These are phyloP conservation scores for Pseudomyrmex concolor DNA, from an alignment of 1,140 invertebrate genomes.

Conservation along the genomic window DNA sequence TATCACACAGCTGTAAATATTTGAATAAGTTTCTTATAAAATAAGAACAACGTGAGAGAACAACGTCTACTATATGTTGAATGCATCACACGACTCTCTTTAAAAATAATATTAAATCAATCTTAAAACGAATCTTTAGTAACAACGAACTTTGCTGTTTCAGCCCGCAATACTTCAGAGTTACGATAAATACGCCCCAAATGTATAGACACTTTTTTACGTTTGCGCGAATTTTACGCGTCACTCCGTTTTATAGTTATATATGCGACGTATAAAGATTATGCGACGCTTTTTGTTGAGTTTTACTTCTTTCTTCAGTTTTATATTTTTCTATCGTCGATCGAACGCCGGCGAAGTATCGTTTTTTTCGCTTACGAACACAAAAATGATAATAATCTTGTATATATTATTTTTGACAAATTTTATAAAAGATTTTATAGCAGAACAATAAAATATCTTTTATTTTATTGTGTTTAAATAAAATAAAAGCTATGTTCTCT, in stretches of 20 bases:
- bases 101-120: background rate
- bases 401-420: too few relatives aligned
- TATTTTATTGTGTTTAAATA: too few relatives aligned
- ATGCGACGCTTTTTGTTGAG: conserved; percentile 67
- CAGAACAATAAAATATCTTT: too few relatives aligned
- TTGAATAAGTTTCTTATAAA: conserved; percentile 2
- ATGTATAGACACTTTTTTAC: conserved; percentile 60
- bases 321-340: conserved; percentile 62
- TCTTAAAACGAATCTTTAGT: background rate
- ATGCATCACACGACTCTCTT: background rate
- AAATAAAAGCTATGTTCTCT: too few relatives aligned
- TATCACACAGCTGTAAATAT: conserved; percentile 28
- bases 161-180: conserved; percentile 50
- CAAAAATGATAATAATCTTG: conserved; percentile 25
- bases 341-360: conserved; percentile 43
- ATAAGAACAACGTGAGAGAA: conserved; percentile 9
- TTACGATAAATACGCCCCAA: conserved; percentile 64
- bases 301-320: conserved; percentile 21
- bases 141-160: conserved; percentile 57
- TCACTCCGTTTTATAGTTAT: conserved; percentile 60
- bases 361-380: conserved; percentile 48
- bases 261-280: conserved; percentile 60
- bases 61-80: background rate
- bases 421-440: too few relatives aligned
- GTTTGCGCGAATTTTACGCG: conserved; percentile 47